Conservation (phyloP, 1,140 invertebrate species). For the Aphelenchoides besseyi region DNA sequence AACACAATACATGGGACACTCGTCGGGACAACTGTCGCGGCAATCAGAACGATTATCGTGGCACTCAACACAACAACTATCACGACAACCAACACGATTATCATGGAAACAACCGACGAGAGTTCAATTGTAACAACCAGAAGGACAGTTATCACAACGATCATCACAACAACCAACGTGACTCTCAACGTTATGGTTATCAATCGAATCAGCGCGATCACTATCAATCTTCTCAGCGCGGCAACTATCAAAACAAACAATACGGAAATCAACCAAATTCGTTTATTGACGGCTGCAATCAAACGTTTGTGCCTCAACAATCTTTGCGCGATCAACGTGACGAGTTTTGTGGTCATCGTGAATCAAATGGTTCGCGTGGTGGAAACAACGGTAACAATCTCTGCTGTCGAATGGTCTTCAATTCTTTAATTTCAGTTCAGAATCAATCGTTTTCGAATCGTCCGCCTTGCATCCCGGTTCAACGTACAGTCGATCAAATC, state of each 20-base stretch:
- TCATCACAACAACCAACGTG: not conserved
- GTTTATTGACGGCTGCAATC: not conserved
- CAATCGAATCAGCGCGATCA: too few species aligned
- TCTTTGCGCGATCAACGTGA: too few species aligned
- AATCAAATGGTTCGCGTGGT: not conserved
- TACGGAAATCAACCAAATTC: not conserved
- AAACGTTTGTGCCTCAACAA: not conserved
- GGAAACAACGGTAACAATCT: constrained; percentile 31
- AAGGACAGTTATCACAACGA: not conserved
- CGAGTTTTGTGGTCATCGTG: too few species aligned
- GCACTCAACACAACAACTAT: too few species aligned
- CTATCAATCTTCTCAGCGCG: too few species aligned
- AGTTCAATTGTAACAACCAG: too few species aligned
- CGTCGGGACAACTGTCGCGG: too few species aligned
- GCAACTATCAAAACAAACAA: too few species aligned
- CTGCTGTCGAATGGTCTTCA: constrained; percentile 21
- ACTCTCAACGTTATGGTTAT: not conserved
- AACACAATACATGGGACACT: too few species aligned
- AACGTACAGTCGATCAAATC: constrained; percentile 67
- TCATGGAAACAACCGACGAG: too few species aligned
- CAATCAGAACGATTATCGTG: too few species aligned
- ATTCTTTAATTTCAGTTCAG: not conserved
- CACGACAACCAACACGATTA: too few species aligned
- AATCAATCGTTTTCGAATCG: not conserved
- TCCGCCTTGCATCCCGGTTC: not conserved